Percentiles rank a stretch among this genome's conserved stretches.
These are phyloP conservation scores for Aricia artaxerxes DNA, from an alignment of 2,888 invertebrate species.

Conservation along the genomic window DNA sequence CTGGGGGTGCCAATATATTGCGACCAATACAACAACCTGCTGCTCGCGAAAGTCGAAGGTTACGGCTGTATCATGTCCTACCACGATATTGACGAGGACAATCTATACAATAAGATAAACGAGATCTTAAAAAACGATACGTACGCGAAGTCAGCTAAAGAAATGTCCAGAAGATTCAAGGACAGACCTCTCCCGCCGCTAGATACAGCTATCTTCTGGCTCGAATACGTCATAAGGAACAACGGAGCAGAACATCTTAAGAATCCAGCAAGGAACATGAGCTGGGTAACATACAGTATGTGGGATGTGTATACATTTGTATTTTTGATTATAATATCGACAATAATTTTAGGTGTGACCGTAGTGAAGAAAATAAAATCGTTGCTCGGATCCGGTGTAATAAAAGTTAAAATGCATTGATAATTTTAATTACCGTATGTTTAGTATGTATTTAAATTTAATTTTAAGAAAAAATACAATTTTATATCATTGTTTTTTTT, in stretches of 20 bases:
- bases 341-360: neutral
- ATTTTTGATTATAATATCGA: conserved; percentile 37
- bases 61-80: conserved; percentile 64
- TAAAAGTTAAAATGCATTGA: conserved; percentile 10
- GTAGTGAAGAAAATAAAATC: neutral
- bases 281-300: conserved; percentile 61
- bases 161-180: conserved; percentile 67
- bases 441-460: neutral
- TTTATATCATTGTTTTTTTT: neutral
- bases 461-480: neutral
- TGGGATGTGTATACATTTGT: conserved; percentile 64
- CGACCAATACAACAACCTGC: conserved; percentile 74
- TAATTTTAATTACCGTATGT: neutral
- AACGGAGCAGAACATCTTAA: conserved; percentile 75
- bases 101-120: conserved; percentile 51
- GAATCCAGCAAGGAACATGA: conserved; percentile 67
- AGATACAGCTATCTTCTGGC: conserved; percentile 77
- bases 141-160: conserved; percentile 57
- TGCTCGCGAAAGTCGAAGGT: conserved; percentile 61
- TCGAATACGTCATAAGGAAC: conserved; percentile 78
- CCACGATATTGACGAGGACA: conserved; percentile 63
- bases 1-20: conserved; percentile 74
- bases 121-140: conserved; percentile 61
- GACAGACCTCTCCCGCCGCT: conserved; percentile 75
- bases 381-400: neutral